Evolutionary conservation across 2,797 vertebrate species (phyloP), one percentile per base, ranked within the genome.

Genomic region (Micrastur ruficollis): DNA sequence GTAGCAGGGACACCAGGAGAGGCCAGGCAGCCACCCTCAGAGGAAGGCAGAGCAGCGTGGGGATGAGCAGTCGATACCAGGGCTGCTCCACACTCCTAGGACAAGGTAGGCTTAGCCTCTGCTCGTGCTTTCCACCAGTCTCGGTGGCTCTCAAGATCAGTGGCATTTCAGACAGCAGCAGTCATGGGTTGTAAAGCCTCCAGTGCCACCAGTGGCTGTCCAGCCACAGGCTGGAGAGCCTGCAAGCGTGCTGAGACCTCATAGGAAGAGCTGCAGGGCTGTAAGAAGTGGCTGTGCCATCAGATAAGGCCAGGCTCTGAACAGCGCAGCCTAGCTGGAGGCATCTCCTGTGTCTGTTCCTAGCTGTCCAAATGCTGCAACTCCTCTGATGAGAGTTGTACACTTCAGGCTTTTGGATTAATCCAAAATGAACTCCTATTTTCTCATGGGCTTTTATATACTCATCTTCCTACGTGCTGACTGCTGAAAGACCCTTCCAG

Each of bases 251-350:
- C 29, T 29, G 67, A 47, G 75, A 26, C 26, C 17, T 25, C 9
- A 2, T 2, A 9, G 14, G 17, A 14, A 50, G 56, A n/a, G 13
- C 59, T 49, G 36, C 38, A 67, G 83, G 49, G 32, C 29, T 16
- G 16, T 32, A 26, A 36, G 66, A 38, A 9, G 42, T 14, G 42
- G 21, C 23, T 8, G 2, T 2, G 3, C 18, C 70, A 52, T n/a
- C 20, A 5, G 4, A 2, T 3, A 3, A 32, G 29, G n/a, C 25
- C 1, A 1, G 50, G 38, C 15, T 71, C 19, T 40, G 47, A 15
- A 49, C 19, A 4, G 12, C 8, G 9, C 73, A 32, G 25, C 42
- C 17, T 12, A 5, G 31, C 68, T 61, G 23, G 36, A 34, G n/a
- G 7, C 56, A 12, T 46, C 27, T 50, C 15, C 47, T 50, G 20